phyloP scores from a whole-genome alignment of 23 tunicate genomes.

The Styela clava region DNA sequence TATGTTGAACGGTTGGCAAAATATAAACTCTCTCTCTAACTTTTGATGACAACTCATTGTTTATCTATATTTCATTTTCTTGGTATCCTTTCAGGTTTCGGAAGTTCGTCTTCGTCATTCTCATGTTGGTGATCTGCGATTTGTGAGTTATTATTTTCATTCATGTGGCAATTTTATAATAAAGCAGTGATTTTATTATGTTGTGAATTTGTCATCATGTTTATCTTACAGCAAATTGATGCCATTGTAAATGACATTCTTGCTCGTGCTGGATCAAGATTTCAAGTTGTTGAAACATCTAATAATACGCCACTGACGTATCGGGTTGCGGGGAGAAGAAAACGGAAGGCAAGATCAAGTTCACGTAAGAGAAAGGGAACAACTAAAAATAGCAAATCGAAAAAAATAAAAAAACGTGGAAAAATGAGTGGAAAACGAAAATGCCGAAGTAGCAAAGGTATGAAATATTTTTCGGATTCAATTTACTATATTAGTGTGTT shows the following conservation, averaged over 20 bases:
- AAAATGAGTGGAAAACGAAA: conserved; percentile 9
- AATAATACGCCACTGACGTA: not conserved
- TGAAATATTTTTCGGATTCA: too few relatives aligned
- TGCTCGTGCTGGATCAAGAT: conserved; percentile 38
- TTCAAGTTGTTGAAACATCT: conserved; percentile 14
- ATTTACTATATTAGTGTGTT: too few relatives aligned
- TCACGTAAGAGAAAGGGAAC: not conserved
- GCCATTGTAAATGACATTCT: conserved; percentile 64
- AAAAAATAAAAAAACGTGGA: not conserved
- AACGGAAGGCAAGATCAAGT: conserved; percentile 7
- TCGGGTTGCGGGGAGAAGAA: not conserved
- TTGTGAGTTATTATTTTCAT: not conserved
- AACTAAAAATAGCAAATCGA: not conserved
- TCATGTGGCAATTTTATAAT: not conserved
- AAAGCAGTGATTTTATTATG: too few relatives aligned
- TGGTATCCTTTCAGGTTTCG: not conserved
- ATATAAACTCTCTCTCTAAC: too few relatives aligned
- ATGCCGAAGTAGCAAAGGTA: not conserved
- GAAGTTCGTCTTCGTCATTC: conserved; percentile 1
- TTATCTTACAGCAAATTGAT: conserved; percentile 56
- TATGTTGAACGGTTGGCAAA: too few relatives aligned
- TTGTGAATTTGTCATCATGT: too few relatives aligned
- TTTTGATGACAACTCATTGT: too few relatives aligned
- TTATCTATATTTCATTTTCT: too few relatives aligned
- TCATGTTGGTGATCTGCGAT: not conserved